phyloP scores from a whole-genome alignment of 2,797 vertebrate genomes.

The Oceanodroma leucorhoa region DNA sequence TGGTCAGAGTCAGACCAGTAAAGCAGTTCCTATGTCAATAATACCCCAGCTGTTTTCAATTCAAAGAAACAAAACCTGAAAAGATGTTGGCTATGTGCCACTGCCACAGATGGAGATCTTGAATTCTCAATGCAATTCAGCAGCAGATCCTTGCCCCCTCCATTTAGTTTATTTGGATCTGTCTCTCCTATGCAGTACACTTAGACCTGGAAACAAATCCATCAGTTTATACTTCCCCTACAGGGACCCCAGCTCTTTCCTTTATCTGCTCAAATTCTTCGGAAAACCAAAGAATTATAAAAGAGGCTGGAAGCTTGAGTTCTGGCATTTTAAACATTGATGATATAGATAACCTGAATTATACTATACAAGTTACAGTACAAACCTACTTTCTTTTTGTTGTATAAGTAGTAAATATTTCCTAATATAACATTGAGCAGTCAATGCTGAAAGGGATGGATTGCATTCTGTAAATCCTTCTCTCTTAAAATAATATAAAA shows the following conservation, averaged over 20 bases:
- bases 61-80: conserved; percentile 46
- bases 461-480: background rate
- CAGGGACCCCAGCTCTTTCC: background rate
- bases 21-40: conserved; percentile 14
- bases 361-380: background rate
- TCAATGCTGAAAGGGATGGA: background rate
- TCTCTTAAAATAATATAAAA: conserved; percentile 18
- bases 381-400: background rate
- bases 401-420: background rate
- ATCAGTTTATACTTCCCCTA: background rate
- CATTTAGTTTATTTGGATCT: conserved; percentile 17
- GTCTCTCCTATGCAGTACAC: background rate
- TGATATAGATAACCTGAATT: background rate
- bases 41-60: conserved; percentile 27
- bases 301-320: background rate
- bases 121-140: conserved; percentile 30
- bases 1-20: conserved; percentile 35
- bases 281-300: background rate
- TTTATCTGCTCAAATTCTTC: background rate
- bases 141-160: background rate
- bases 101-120: conserved; percentile 37
- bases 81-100: background rate
- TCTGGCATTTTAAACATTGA: background rate
- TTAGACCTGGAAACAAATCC: conserved; percentile 6
- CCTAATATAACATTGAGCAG: background rate